These are phyloP conservation scores for Diachasma alloeum DNA, from an alignment of 1,140 invertebrate genomes.

Conservation along the genomic window DNA sequence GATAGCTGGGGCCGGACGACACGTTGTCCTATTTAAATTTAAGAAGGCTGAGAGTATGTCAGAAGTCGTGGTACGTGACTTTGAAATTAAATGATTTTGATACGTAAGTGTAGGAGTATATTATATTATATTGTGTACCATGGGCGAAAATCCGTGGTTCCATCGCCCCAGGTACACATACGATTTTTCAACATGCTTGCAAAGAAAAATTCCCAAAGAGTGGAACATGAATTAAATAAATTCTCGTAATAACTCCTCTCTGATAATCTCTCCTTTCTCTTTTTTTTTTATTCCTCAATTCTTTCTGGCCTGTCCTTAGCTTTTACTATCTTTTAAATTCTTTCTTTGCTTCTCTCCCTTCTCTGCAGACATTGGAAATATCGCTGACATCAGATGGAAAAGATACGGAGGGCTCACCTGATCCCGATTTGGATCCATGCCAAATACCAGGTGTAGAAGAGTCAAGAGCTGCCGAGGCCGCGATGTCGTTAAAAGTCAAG, in stretches of 20 bases:
- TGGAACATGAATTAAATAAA: no score
- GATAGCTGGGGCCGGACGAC: conserved; percentile 88
- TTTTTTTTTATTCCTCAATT: not conserved
- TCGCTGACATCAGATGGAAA: conserved; percentile 87
- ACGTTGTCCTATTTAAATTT: conserved; percentile 96
- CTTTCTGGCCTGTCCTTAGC: not conserved
- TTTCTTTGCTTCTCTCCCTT: conserved; percentile 11
- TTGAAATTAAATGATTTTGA: not conserved
- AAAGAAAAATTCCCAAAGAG: no score
- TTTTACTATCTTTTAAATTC: not conserved
- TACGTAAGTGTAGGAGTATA: no score
- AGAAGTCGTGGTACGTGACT: conserved; percentile 80
- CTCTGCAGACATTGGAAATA: conserved; percentile 81
- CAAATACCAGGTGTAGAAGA: conserved; percentile 67
- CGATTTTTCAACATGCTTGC: no score
- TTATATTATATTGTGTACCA: no score
- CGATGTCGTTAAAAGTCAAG: conserved; percentile 73
- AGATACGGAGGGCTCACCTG: conserved; percentile 80
- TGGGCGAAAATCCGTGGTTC: no score
- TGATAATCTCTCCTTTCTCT: no score
- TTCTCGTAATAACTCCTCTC: no score
- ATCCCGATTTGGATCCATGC: conserved; percentile 75
- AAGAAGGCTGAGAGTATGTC: conserved; percentile 86
- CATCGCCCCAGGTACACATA: no score
- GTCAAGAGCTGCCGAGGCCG: conserved; percentile 31